These are phyloP conservation scores for Morus bassanus DNA, from an alignment of 2,797 vertebrate genomes.

Conservation along the genomic window DNA sequence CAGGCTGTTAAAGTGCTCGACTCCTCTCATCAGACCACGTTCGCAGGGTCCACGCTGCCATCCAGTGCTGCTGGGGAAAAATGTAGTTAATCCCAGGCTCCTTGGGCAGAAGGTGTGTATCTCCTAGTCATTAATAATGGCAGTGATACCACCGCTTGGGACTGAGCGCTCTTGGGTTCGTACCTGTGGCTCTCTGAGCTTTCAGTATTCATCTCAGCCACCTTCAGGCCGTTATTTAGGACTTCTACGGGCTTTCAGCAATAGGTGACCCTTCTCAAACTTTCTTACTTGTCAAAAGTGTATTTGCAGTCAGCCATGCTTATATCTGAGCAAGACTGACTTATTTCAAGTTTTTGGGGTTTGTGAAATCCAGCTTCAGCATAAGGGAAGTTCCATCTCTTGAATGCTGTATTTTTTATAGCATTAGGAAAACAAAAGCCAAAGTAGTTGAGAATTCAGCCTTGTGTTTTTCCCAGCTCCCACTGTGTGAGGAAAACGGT, in stretches of 20 bases:
- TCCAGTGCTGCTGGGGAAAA: neutral
- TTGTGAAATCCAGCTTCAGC: neutral
- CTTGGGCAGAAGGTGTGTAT: neutral
- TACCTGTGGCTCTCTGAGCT: neutral
- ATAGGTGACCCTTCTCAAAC: neutral
- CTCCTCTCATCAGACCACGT: accelerated
- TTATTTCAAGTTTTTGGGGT: neutral
- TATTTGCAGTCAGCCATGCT: neutral
- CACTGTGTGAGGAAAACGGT: neutral
- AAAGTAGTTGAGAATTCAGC: conserved; percentile 32
- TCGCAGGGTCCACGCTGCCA: neutral
- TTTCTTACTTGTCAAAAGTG: neutral
- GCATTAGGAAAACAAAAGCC: neutral
- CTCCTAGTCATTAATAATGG: neutral
- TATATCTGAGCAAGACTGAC: neutral
- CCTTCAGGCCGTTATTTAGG: neutral
- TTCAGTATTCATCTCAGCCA: neutral
- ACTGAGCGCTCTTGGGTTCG: neutral
- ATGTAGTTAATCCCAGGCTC: neutral
- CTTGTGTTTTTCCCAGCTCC: conserved; percentile 21
- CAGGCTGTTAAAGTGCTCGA: neutral
- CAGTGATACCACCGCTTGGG: accelerated
- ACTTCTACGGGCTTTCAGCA: neutral
- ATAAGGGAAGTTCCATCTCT: neutral
- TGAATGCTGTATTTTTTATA: neutral